Percentiles rank a stretch among this genome's conserved stretches.
phyloP scores from a whole-genome alignment of 30 jellyfish, hydroid and myxozoan genomes.

The Chironex yamaguchii region DNA sequence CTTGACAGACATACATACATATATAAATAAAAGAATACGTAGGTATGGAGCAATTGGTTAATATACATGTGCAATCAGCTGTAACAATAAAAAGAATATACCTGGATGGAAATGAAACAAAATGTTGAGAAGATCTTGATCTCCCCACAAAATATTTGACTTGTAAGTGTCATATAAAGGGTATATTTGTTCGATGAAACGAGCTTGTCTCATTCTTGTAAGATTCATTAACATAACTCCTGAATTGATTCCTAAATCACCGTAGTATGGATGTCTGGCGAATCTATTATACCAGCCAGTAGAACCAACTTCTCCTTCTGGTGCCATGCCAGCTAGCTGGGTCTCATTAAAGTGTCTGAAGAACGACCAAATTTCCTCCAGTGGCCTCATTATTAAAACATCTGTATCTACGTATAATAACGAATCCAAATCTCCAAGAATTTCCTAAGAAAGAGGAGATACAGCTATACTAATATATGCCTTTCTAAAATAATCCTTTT shows the following conservation, averaged over 20 bases:
- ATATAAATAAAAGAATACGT: too few relatives aligned
- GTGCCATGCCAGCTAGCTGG: conserved; percentile 84
- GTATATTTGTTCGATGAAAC: conserved; percentile 64
- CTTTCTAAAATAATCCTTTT: too few relatives aligned
- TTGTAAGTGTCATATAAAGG: conserved; percentile 64
- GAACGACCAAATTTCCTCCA: conserved; percentile 83
- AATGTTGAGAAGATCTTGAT: conserved; percentile 84
- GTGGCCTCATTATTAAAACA: conserved; percentile 82
- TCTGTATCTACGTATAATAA: conserved; percentile 93
- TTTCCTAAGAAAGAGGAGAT: background rate
- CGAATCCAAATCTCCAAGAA: conserved; percentile 73
- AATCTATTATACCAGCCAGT: conserved; percentile 87
- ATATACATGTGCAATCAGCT: too few relatives aligned
- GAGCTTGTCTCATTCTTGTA: conserved; percentile 79
- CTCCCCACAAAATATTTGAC: conserved; percentile 84
- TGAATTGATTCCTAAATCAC: conserved; percentile 81
- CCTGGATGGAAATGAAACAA: conserved; percentile 84
- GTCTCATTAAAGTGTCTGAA: conserved; percentile 57
- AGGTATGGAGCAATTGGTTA: too few relatives aligned
- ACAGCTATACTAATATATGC: too few relatives aligned
- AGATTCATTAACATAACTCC: conserved; percentile 95
- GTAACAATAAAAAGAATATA: background rate
- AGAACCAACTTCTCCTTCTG: conserved; percentile 79
- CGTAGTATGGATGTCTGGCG: conserved; percentile 79
- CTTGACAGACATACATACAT: too few relatives aligned